A percentile compares a stretch with the other conserved stretches of the same genome.
phyloP scores from a whole-genome alignment of 2,797 vertebrate species.

The Karalla daura region DNA sequence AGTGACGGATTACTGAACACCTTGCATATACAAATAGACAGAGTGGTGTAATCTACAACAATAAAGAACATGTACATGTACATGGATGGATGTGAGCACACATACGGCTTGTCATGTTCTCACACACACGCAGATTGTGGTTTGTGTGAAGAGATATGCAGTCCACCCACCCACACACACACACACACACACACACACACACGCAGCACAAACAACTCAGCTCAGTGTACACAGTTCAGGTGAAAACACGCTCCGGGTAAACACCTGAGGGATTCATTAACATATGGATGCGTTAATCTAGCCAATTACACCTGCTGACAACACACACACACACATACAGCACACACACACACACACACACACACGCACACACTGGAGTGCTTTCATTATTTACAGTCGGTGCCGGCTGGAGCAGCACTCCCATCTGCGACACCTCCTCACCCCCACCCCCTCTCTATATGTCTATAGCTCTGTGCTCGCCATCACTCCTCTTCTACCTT shows the following conservation, averaged over 20 bases:
- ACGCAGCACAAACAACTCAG: constrained; percentile 3
- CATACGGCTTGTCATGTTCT: constrained; percentile 5
- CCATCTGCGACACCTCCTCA: constrained; percentile 39
- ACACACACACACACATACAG: constrained; percentile 4
- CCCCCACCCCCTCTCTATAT: neutral
- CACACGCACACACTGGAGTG: neutral
- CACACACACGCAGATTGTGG: constrained; percentile 4
- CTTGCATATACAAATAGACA: constrained; percentile 1
- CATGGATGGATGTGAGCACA: neutral
- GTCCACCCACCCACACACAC: neutral
- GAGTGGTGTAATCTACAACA: neutral
- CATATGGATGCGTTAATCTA: constrained; percentile 22
- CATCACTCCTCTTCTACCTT: too few relatives aligned
- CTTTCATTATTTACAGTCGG: constrained; percentile 54
- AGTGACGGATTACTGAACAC: neutral
- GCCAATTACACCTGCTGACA: constrained; percentile 13
- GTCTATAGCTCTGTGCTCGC: too few relatives aligned
- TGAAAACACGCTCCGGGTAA: constrained; percentile 13
- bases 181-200: neutral
- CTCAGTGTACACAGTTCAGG: constrained; percentile 15
- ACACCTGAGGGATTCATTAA: constrained; percentile 23
- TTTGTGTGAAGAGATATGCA: constrained; percentile 13
- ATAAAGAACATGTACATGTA: neutral
- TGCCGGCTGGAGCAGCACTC: constrained; percentile 19
- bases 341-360: neutral